Evolutionary conservation across 2,888 invertebrate species (phyloP), one percentile per base, ranked within the genome.

Genomic region (Amblyjoppa proteus): DNA sequence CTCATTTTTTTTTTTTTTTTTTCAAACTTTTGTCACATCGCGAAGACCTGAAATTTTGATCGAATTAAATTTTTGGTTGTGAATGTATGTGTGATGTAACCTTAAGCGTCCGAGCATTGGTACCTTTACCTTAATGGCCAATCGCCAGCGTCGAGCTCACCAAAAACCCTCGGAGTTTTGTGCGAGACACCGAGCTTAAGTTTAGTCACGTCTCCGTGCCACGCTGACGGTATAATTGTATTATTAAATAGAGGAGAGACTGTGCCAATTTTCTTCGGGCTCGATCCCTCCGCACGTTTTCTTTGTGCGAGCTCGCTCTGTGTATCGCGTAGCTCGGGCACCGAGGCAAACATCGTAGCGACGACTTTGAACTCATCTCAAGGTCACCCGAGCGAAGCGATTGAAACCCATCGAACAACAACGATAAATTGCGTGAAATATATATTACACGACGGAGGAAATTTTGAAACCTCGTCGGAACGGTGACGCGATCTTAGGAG

Each of bases 201-300:
- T 82, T 79, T 66, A 82, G 74, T 85, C 81, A 75, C 79, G 70
- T 71, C 34, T 73, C 49, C 71, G 75, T 76, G 58, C 58, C 25
- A 13, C 76, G 45, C 69, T 68, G 51, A 73, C 66, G 71, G 66
- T 68, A 82, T 79, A 79, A 85, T 79, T 85, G 79, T 82, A 82
- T 58, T 82, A 85, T 79, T 76, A 61, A 61, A 74, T 56, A 82
- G 82, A 70, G 75, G 41, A 79, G 82, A 82, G 74, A 85, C 79
- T 73, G 85, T 83, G 85, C 85, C 83, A 85, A 83, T 85, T 83
- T 73, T 68, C 73, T 76, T 71, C 83, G 75, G 82, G 79, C 73
- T 58, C 81, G 70, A 81, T 76, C 45, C 56, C 80, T 69, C 49
- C 76, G 68, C 56, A 45, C 81, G 77, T 81, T 81, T 81, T 79